These are phyloP conservation scores for Epistrophe grossulariae DNA, from an alignment of 2,888 invertebrate species.

Conservation along the genomic window DNA sequence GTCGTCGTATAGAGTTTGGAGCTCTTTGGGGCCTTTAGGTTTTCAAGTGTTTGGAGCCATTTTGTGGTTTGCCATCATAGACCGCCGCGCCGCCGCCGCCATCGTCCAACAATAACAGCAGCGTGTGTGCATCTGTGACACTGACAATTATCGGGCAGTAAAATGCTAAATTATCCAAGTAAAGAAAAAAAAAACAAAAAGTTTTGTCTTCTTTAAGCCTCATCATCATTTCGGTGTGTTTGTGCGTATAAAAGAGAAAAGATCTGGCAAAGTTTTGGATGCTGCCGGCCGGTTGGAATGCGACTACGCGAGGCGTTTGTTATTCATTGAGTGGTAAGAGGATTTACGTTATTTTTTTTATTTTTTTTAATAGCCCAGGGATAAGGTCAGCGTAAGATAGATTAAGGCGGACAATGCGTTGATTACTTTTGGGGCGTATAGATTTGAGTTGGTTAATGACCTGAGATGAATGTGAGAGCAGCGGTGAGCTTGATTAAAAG, in stretches of 20 bases:
- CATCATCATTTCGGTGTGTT: slow-evolving; percentile 3
- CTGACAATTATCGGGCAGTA: slow-evolving; percentile 75
- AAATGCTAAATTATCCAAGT: slow-evolving; percentile 66
- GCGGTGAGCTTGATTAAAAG: slow-evolving; percentile 3
- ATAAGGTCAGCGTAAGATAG: slow-evolving; percentile 51
- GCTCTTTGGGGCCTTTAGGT: slow-evolving; percentile 17
- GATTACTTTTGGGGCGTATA: slow-evolving; percentile 64
- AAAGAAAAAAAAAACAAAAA: slow-evolving; percentile 67
- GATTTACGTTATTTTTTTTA: slow-evolving; percentile 43
- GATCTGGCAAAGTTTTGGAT: not conserved
- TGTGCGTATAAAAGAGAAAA: not conserved
- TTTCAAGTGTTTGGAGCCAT: slow-evolving; percentile 7
- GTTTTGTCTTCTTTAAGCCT: slow-evolving; percentile 33
- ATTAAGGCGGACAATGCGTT: slow-evolving; percentile 71
- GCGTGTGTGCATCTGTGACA: slow-evolving; percentile 63
- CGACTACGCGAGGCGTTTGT: slow-evolving; percentile 54
- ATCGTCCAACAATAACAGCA: not conserved
- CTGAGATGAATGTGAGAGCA: slow-evolving; percentile 48
- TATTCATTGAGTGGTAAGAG: slow-evolving; percentile 74
- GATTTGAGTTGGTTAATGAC: slow-evolving; percentile 67
- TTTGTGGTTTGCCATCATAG: slow-evolving; percentile 27
- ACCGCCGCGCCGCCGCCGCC: not conserved
- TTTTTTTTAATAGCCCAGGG: slow-evolving; percentile 21
- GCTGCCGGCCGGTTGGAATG: slow-evolving; percentile 20
- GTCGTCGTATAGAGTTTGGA: not conserved